Evolutionary conservation across 2,797 vertebrate species (phyloP).

Genomic region (Acanthis flammea): DNA sequence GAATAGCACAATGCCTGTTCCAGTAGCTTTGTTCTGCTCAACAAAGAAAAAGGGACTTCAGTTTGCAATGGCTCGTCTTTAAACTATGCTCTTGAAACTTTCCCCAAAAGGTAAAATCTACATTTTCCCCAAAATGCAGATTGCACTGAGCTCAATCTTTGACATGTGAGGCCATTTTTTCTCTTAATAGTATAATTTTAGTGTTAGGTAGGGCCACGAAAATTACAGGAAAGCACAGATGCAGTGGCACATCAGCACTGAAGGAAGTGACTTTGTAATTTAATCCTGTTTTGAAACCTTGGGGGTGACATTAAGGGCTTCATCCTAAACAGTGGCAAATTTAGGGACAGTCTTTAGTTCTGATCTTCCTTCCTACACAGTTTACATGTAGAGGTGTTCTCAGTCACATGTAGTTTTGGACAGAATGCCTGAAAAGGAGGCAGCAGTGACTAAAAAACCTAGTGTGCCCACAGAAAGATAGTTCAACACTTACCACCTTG

Average conservation of each 20-base stretch:
- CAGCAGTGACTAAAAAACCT: background rate
- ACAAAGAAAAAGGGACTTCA: background rate
- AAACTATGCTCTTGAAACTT: background rate
- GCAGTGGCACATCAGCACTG: background rate
- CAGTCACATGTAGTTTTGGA: background rate
- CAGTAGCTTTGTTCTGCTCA: background rate
- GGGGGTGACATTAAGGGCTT: background rate
- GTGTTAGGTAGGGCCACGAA: background rate
- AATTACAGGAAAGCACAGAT: background rate
- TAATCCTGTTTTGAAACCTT: background rate
- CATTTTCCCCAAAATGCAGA: background rate
- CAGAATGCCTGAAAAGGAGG: background rate
- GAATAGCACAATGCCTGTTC: background rate
- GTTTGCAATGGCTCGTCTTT: background rate
- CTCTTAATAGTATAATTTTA: background rate
- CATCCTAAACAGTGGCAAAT: background rate
- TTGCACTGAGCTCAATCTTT: background rate
- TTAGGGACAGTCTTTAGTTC: background rate
- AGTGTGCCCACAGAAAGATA: too few species aligned
- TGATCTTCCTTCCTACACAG: background rate
- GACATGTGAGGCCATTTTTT: background rate
- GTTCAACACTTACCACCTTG: slow-evolving; percentile 71
- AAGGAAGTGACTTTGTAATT: background rate
- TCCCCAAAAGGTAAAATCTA: background rate
- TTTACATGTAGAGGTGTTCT: background rate